Evolutionary conservation across 2,888 invertebrate genomes (phyloP).

Genomic region (Eueremaeus valkanovi): DNA sequence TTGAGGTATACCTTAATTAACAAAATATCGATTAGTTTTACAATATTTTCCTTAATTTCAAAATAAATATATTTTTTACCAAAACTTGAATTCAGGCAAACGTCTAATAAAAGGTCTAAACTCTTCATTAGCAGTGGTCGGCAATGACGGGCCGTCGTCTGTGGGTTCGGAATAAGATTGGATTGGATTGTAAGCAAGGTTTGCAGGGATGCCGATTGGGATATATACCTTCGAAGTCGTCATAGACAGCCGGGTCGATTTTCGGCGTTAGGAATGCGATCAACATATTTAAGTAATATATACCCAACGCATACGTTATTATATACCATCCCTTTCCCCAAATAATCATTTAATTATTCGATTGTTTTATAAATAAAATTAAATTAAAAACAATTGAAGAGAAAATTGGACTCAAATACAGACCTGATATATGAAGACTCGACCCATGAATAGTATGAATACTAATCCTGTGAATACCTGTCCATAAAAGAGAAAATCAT

Average conservation of each 20-base stretch:
- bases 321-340: constrained; percentile 92
- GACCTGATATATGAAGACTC: constrained; percentile 78
- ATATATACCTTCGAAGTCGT: constrained; percentile 47
- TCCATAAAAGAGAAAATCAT: background rate
- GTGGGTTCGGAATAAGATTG: no score
- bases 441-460: constrained; percentile 53
- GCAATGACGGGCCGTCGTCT: constrained; percentile 88
- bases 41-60: background rate
- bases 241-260: constrained; percentile 72
- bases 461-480: constrained; percentile 35
- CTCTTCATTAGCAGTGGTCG: constrained; percentile 91
- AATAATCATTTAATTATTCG: background rate
- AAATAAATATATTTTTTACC: constrained; percentile 57
- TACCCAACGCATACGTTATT: constrained; percentile 96
- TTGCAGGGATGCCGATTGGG: no score
- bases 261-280: constrained; percentile 99
- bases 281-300: constrained; percentile 98
- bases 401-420: constrained; percentile 50
- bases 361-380: background rate
- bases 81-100: constrained; percentile 98
- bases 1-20: constrained; percentile 70
- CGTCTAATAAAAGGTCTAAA: constrained; percentile 95
- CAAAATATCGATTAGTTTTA: background rate
- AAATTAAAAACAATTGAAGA: constrained; percentile 22
- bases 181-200: background rate